These are phyloP conservation scores for Micrastur ruficollis DNA, from an alignment of 2,797 vertebrate genomes.

Conservation along the genomic window DNA sequence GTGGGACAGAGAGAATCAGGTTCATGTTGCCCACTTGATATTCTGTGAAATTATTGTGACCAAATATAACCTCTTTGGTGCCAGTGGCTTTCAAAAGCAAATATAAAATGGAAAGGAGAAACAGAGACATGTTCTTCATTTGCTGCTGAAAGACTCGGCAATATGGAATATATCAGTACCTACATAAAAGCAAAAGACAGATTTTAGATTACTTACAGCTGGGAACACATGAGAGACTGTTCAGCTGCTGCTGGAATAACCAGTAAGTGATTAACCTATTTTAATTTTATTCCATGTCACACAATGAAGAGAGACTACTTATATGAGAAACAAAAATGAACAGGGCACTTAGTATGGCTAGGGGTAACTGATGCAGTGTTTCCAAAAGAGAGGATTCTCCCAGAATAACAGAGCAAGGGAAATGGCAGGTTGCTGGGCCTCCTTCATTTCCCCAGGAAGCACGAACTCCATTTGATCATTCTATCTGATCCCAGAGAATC, in stretches of 20 bases:
- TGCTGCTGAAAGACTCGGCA: not conserved
- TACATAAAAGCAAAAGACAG: not conserved
- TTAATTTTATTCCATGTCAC: not conserved
- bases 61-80: constrained; percentile 22
- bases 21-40: constrained; percentile 66
- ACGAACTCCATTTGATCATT: not conserved
- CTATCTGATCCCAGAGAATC: not conserved
- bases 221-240: not conserved
- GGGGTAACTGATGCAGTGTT: not conserved
- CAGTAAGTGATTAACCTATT: constrained; percentile 8
- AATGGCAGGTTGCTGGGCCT: not conserved
- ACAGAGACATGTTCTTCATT: not conserved
- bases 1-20: constrained; percentile 61
- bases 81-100: not conserved
- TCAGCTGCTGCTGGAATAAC: not conserved
- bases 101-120: not conserved
- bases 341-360: not conserved
- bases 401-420: not conserved
- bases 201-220: not conserved
- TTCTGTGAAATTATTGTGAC: constrained; percentile 54
- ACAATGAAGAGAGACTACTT: not conserved
- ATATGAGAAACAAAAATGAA: not conserved
- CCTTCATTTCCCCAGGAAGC: not conserved
- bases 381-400: not conserved
- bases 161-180: not conserved